Conservation (phyloP, 1,140 invertebrate genomes). For the Lepidotrigona ventralis region DNA sequence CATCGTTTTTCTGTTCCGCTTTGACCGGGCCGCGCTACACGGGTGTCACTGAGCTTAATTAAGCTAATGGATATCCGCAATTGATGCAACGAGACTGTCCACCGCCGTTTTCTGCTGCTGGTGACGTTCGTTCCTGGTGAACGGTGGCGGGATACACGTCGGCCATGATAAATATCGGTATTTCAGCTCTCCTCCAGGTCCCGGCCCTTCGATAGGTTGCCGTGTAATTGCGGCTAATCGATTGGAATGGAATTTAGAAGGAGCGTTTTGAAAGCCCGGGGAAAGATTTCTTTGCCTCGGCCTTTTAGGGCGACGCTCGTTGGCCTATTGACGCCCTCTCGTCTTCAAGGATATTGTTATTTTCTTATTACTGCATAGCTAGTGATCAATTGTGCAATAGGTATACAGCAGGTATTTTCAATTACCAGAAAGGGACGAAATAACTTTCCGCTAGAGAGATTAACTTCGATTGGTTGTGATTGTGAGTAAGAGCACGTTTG, state of each 20-base stretch:
- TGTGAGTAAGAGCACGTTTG: no score
- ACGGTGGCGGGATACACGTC: conserved; percentile 1
- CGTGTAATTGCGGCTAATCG: conserved; percentile 38
- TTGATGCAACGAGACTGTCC: conserved; percentile 56
- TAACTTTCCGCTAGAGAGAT: no score
- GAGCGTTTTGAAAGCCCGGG: neutral
- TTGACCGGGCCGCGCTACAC: conserved; percentile 23
- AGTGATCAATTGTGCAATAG: no score
- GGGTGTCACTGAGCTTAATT: conserved; percentile 56
- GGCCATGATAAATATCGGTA: conserved; percentile 25
- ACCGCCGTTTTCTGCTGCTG: conserved; percentile 6
- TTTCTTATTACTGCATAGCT: no score
- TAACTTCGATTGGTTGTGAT: no score
- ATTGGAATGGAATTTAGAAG: conserved; percentile 33
- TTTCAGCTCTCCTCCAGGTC: conserved; percentile 8
- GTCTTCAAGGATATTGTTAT: neutral
- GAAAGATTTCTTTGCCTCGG: conserved; percentile 23
- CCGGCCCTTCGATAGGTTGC: neutral
- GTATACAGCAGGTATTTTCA: neutral
- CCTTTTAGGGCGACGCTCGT: neutral
- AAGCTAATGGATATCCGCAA: conserved; percentile 66
- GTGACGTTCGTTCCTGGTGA: conserved; percentile 42
- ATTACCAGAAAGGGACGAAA: neutral
- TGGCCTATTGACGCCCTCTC: neutral
- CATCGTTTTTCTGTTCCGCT: neutral